These are phyloP conservation scores for Pelecanoides urinatrix DNA, from an alignment of 2,113 vertebrate species.

Conservation along the genomic window DNA sequence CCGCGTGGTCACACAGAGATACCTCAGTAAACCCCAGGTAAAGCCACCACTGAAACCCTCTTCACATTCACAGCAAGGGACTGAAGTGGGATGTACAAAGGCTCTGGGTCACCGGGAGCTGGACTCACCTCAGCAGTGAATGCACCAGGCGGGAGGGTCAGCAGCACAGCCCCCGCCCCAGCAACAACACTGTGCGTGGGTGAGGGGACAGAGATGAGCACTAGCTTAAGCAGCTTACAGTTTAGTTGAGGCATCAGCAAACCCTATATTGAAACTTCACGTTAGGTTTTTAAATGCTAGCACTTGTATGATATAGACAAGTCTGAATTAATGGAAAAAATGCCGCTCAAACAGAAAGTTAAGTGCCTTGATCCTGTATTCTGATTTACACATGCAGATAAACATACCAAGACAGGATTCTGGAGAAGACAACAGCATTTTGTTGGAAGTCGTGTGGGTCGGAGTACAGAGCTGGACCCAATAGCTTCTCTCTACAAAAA, in stretches of 20 bases:
- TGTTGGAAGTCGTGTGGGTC: neutral
- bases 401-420: neutral
- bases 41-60: neutral
- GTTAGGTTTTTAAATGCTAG: fast-evolving
- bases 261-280: neutral
- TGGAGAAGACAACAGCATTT: neutral
- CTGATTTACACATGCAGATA: neutral
- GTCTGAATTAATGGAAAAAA: neutral
- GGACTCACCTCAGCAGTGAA: neutral
- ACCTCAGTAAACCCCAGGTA: neutral
- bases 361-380: neutral
- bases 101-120: neutral
- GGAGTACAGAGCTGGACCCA: neutral
- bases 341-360: neutral
- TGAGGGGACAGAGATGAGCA: neutral
- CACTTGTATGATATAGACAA: neutral
- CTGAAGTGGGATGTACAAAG: neutral
- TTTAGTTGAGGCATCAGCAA: neutral
- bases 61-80: neutral
- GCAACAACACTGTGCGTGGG: fast-evolving
- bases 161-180: neutral
- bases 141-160: neutral
- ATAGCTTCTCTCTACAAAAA: neutral
- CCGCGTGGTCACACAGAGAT: neutral
- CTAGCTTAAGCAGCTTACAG: neutral